These are phyloP conservation scores for Characodon lateralis DNA, from an alignment of 2,797 vertebrate species.

Conservation along the genomic window DNA sequence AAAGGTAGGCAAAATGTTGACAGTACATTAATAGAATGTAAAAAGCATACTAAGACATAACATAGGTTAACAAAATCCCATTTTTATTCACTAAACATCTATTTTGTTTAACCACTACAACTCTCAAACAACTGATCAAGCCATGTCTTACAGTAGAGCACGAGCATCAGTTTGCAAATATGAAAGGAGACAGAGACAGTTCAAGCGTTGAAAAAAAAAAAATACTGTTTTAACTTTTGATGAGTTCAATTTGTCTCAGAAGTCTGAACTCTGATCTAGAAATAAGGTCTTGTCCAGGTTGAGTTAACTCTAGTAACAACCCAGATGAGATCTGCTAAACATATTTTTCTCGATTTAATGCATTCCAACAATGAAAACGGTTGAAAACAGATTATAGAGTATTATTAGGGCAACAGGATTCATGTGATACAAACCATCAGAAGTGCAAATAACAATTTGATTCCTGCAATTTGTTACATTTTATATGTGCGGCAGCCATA, in stretches of 20 bases:
- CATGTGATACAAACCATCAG: not conserved
- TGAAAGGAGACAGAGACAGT: not conserved
- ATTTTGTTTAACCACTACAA: too few species aligned
- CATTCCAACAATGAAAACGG: not conserved
- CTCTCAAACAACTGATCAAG: too few species aligned
- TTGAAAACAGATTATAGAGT: too few species aligned
- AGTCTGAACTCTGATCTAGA: not conserved
- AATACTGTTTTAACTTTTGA: not conserved
- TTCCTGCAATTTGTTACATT: not conserved
- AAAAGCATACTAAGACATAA: not conserved
- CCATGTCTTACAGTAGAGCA: too few species aligned
- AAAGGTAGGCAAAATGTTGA: slow-evolving; percentile 1
- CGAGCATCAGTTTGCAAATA: not conserved
- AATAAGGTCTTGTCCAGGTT: not conserved
- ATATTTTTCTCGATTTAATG: not conserved
- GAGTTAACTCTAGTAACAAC: not conserved
- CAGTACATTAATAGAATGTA: not conserved
- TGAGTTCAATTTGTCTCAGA: not conserved
- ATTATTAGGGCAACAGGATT: not conserved
- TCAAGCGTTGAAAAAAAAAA: not conserved
- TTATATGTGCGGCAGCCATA: not conserved
- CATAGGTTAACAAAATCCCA: not conserved
- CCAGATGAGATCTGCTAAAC: not conserved
- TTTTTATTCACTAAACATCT: too few species aligned
- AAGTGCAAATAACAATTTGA: not conserved